Conservation (phyloP, 2,113 vertebrate genomes). For the Elanoides forficatus region DNA sequence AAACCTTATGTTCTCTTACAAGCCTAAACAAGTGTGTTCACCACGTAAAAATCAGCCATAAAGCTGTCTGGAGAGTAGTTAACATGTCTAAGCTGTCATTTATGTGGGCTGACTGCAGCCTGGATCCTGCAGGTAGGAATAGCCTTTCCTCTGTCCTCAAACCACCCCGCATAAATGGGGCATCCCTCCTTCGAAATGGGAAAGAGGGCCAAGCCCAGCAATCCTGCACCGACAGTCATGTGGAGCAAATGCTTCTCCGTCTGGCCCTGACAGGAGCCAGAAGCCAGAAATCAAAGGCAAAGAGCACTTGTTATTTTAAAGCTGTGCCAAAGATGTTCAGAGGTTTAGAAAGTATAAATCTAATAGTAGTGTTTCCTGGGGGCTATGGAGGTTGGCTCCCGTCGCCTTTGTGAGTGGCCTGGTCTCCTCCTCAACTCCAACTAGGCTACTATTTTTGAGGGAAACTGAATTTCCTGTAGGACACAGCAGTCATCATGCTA, state of each 20-base stretch:
- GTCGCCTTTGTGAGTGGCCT: background rate
- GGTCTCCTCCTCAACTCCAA: background rate
- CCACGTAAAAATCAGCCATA: background rate
- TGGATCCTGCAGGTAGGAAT: background rate
- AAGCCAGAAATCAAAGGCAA: conserved; percentile 3
- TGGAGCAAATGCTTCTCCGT: background rate
- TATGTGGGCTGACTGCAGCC: background rate
- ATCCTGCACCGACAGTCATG: background rate
- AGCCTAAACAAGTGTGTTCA: conserved; percentile 9
- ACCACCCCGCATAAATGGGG: background rate
- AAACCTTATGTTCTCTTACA: conserved; percentile 25
- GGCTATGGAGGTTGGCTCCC: background rate
- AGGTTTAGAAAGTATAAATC: background rate
- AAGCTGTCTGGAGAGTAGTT: conserved; percentile 2
- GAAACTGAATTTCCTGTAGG: background rate
- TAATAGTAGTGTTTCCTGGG: background rate
- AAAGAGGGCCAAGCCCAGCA: background rate
- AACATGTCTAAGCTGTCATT: background rate
- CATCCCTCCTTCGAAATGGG: background rate
- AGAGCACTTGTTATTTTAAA: background rate
- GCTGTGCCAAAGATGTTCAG: background rate
- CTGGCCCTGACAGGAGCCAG: background rate
- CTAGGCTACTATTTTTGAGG: background rate
- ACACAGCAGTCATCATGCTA: background rate
- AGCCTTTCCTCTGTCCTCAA: conserved; percentile 15